These are phyloP conservation scores for Delia radicum DNA, from an alignment of 1,140 invertebrate genomes.

Conservation along the genomic window DNA sequence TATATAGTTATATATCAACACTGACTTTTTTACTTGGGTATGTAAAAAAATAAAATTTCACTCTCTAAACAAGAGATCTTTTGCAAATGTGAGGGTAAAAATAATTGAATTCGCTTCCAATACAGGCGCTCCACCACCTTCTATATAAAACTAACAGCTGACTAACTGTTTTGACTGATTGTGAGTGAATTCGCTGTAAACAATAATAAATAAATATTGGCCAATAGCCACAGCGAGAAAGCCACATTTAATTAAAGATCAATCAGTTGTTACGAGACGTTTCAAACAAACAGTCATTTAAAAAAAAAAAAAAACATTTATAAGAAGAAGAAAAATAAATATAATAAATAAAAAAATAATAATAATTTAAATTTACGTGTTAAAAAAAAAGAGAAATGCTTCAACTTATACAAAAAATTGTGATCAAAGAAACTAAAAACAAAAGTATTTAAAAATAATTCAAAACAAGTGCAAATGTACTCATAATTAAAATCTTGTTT, in stretches of 20 bases:
- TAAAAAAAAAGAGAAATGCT: neutral
- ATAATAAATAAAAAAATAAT: neutral
- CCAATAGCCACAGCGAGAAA: neutral
- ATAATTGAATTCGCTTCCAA: neutral
- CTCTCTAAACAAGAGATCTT: no score
- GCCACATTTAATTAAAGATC: neutral
- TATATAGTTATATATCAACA: no score
- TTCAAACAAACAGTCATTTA: neutral
- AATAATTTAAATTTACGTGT: neutral
- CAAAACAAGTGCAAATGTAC: neutral
- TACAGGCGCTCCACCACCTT: no score
- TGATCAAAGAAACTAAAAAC: no score
- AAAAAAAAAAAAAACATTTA: neutral
- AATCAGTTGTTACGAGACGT: neutral
- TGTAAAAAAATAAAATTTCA: no score
- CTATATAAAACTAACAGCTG: neutral
- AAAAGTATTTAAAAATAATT: neutral
- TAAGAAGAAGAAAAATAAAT: neutral
- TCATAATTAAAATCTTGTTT: no score
- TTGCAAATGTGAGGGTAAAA: no score
- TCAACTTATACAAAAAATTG: no score
- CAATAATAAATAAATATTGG: neutral
- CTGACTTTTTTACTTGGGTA: no score
- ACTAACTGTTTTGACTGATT: neutral
- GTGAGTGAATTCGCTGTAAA: neutral